phyloP scores from a whole-genome alignment of 2,888 invertebrate genomes.

The Melitaea athalia region DNA sequence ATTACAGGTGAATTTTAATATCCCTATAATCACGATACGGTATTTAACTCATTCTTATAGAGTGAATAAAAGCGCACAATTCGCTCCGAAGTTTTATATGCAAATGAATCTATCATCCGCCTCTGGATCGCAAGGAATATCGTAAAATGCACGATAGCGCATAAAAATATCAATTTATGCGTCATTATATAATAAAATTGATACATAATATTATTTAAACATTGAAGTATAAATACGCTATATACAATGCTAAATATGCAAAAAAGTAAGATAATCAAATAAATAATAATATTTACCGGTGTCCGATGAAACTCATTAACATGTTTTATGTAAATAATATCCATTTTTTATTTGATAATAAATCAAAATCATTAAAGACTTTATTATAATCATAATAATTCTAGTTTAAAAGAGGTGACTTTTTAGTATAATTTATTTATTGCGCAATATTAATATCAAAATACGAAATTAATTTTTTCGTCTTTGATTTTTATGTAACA shows the following conservation, averaged over 20 bases:
- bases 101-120: slow-evolving; percentile 33
- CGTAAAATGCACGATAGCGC: slow-evolving; percentile 29
- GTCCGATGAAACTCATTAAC: slow-evolving; percentile 20
- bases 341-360: slow-evolving; percentile 25
- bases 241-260: neutral
- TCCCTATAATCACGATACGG: slow-evolving; percentile 10
- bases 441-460: slow-evolving; percentile 26
- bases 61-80: slow-evolving; percentile 14
- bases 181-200: slow-evolving; percentile 33
- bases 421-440: slow-evolving; percentile 26
- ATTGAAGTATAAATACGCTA: neutral
- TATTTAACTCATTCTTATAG: slow-evolving; percentile 14
- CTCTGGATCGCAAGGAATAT: slow-evolving; percentile 30
- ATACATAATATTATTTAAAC: slow-evolving; percentile 28
- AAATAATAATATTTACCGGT: slow-evolving; percentile 18
- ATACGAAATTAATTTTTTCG: neutral
- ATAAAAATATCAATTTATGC: slow-evolving; percentile 33
- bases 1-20: slow-evolving; percentile 14
- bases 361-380: slow-evolving; percentile 27
- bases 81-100: slow-evolving; percentile 30
- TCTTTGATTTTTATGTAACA: neutral
- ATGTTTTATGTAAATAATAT: slow-evolving; percentile 26
- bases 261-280: slow-evolving; percentile 12
- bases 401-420: slow-evolving; percentile 23
- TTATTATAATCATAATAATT: slow-evolving; percentile 26